A percentile compares a stretch with the other conserved stretches of the same genome.
Evolutionary conservation across 2,888 invertebrate species (phyloP).

Genomic region (Nymphalis c-album): DNA sequence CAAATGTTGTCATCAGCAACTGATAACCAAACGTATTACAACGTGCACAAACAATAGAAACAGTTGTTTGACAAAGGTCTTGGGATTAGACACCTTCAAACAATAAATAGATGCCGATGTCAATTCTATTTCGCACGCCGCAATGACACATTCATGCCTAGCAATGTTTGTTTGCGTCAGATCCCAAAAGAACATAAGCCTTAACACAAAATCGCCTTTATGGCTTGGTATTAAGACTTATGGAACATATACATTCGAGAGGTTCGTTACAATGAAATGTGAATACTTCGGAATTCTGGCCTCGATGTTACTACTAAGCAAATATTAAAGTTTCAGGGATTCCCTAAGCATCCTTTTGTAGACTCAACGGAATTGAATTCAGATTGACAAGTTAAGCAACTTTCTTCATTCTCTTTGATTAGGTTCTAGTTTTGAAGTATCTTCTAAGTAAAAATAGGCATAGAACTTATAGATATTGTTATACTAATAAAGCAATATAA

Average conservation of each 20-base stretch:
- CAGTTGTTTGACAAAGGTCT: constrained; percentile 23
- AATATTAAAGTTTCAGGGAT: constrained; percentile 41
- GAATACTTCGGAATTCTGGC: constrained; percentile 56
- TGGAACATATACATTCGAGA: neutral
- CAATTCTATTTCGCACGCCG: constrained; percentile 51
- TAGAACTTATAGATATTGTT: neutral
- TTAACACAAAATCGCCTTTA: constrained; percentile 11
- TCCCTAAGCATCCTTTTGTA: constrained; percentile 37
- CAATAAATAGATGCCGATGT: neutral
- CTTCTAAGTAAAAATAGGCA: neutral
- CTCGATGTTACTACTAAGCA: constrained; percentile 39
- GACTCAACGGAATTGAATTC: constrained; percentile 34
- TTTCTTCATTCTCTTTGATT: constrained; percentile 6
- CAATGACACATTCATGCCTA: constrained; percentile 57
- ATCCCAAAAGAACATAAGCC: constrained; percentile 42
- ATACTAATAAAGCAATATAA: too few relatives aligned
- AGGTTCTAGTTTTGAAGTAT: neutral
- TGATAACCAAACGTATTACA: neutral
- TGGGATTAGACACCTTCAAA: constrained; percentile 15
- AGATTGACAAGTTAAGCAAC: constrained; percentile 20
- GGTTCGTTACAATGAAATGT: constrained; percentile 46
- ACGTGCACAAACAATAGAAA: neutral
- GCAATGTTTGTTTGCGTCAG: constrained; percentile 70
- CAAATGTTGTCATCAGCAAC: too few relatives aligned
- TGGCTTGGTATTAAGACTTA: constrained; percentile 9